Evolutionary conservation across 1,140 invertebrate genomes (phyloP).

Genomic region (Dreissena polymorpha): DNA sequence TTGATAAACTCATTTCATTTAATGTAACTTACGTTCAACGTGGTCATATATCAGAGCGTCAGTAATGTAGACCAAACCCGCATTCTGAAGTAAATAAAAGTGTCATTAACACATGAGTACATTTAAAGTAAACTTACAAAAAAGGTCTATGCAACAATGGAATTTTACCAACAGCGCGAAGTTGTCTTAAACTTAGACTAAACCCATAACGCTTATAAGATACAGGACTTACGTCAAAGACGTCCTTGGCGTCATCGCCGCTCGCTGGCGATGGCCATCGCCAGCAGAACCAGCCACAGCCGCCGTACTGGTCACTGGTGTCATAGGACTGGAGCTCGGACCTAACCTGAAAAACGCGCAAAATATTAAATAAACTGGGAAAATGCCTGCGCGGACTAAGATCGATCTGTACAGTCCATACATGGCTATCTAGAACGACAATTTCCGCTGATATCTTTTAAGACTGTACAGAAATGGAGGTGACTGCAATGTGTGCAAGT

Average conservation of each 20-base stretch:
- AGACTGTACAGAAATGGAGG: no score
- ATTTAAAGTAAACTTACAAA: neutral
- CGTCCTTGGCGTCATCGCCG: conserved; percentile 38
- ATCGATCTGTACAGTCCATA: no score
- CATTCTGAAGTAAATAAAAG: conserved; percentile 36
- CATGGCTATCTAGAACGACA: no score
- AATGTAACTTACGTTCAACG: conserved; percentile 40
- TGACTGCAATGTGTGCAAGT: no score
- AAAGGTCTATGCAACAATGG: neutral
- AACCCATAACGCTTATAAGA: no score
- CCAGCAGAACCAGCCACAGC: conserved; percentile 36
- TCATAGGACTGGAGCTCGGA: conserved; percentile 31
- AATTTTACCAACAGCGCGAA: no score
- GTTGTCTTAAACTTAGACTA: no score
- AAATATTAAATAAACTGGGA: neutral
- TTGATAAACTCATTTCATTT: neutral
- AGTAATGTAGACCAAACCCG: conserved; percentile 50
- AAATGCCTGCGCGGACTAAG: no score
- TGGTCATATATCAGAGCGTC: conserved; percentile 44
- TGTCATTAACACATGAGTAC: neutral
- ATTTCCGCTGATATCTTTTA: no score
- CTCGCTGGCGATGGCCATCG: conserved; percentile 49
- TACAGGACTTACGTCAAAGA: conserved; percentile 35
- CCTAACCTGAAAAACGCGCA: conserved; percentile 6
- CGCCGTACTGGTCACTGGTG: neutral